These are phyloP conservation scores for Artemia sp. DNA, from an alignment of 2,888 invertebrate genomes.

Conservation along the genomic window DNA sequence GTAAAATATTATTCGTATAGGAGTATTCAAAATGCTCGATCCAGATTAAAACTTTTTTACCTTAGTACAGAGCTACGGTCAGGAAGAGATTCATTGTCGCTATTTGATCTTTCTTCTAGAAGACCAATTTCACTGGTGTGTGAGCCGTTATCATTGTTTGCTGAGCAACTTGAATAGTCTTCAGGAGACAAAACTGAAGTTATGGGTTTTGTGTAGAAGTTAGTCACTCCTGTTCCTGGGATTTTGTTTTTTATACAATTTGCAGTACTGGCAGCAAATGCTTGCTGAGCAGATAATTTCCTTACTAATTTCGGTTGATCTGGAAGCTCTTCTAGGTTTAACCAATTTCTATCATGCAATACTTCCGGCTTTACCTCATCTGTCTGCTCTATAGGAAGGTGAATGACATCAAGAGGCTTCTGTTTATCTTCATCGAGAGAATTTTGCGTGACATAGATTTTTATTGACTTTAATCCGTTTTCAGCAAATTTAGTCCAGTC, in stretches of 20 bases:
- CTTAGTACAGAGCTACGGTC: slow-evolving; percentile 3
- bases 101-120: neutral
- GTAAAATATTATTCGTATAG: too few relatives aligned
- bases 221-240: slow-evolving; percentile 5
- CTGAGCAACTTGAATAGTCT: neutral
- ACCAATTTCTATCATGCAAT: slow-evolving; percentile 40
- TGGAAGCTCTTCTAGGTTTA: slow-evolving; percentile 69
- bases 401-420: slow-evolving; percentile 26
- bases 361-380: slow-evolving; percentile 23
- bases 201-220: neutral
- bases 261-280: neutral
- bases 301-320: slow-evolving; percentile 33
- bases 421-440: slow-evolving; percentile 25
- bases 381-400: slow-evolving; percentile 29
- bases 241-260: neutral
- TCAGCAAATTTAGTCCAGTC: slow-evolving; percentile 34
- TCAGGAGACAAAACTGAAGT: neutral
- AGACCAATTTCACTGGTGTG: neutral
- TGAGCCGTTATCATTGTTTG: neutral
- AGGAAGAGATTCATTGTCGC: neutral
- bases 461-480: slow-evolving; percentile 38
- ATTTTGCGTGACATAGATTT: slow-evolving; percentile 26
- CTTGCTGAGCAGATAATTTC: neutral
- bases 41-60: neutral
- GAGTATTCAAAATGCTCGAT: too few relatives aligned